Evolutionary conservation across 2,797 vertebrate genomes (phyloP).

Genomic region (Tadarida brasiliensis): DNA sequence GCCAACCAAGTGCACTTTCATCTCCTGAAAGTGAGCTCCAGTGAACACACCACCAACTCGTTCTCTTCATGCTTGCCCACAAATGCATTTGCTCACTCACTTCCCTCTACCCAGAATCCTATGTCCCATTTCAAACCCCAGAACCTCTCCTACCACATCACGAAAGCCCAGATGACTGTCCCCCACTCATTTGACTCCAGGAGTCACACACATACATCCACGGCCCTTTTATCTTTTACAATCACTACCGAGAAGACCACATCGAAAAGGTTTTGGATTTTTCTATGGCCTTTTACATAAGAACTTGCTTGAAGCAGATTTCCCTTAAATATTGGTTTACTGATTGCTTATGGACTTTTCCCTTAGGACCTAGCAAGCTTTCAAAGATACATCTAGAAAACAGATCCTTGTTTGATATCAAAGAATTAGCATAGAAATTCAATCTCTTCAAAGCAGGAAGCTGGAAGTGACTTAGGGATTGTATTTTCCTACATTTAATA

Average conservation of each 20-base stretch:
- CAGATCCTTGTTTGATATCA: background rate
- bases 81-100: background rate
- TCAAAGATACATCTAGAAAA: background rate
- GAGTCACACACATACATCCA: background rate
- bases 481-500: background rate
- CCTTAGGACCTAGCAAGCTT: background rate
- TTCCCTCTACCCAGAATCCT: background rate
- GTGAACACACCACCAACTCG: background rate
- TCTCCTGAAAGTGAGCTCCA: background rate
- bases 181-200: background rate
- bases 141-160: background rate
- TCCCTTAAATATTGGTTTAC: slow-evolving; percentile 58
- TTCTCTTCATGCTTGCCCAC: background rate
- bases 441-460: background rate
- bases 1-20: background rate
- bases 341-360: background rate
- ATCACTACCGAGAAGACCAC: background rate
- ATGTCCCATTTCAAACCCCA: background rate
- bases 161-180: background rate
- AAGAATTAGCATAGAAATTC: background rate
- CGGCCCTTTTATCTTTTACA: background rate
- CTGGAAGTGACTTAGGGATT: background rate
- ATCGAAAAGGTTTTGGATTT: background rate
- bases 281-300: background rate
- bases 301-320: slow-evolving; percentile 12